Percentiles rank a stretch among this genome's conserved stretches.
phyloP scores from a whole-genome alignment of 2,113 vertebrate species.

The Scomber scombrus region DNA sequence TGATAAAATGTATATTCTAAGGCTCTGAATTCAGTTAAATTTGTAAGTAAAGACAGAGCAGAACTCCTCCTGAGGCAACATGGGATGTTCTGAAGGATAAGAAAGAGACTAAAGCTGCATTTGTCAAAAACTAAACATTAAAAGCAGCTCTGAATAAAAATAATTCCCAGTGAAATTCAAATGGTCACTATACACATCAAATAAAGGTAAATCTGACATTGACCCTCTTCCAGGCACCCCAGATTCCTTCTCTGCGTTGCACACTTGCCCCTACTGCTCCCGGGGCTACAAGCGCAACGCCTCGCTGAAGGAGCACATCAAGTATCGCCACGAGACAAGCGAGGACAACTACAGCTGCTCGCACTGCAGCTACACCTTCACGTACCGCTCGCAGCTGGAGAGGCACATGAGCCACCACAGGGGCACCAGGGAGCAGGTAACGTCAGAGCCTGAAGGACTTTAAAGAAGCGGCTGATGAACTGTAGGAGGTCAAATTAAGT shows the following conservation, averaged over 20 bases:
- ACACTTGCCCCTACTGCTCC: conserved; percentile 96
- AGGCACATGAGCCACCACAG: conserved; percentile 98
- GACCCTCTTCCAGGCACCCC: conserved; percentile 87
- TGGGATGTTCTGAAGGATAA: too few relatives aligned
- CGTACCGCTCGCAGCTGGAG: conserved; percentile 96
- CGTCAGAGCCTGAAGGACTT: neutral
- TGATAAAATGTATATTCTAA: too few relatives aligned
- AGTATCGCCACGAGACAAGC: conserved; percentile 96
- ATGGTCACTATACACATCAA: too few relatives aligned
- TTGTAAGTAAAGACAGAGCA: too few relatives aligned
- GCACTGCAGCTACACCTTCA: conserved; percentile 97
- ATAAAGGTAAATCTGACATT: neutral
- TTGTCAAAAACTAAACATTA: too few relatives aligned
- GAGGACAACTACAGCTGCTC: conserved; percentile 98
- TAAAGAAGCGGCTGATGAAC: too few relatives aligned
- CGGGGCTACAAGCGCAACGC: conserved; percentile 98
- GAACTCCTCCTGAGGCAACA: too few relatives aligned
- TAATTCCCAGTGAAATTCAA: too few relatives aligned
- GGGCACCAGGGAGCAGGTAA: conserved; percentile 92
- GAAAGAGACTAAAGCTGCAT: too few relatives aligned
- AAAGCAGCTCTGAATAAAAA: too few relatives aligned
- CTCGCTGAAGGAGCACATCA: conserved; percentile 98
- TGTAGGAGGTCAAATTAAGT: too few relatives aligned
- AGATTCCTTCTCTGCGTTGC: conserved; percentile 93
- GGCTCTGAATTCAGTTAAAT: too few relatives aligned